phyloP scores from a whole-genome alignment of 1,140 invertebrate species.

The Trinorchestia longiramus region DNA sequence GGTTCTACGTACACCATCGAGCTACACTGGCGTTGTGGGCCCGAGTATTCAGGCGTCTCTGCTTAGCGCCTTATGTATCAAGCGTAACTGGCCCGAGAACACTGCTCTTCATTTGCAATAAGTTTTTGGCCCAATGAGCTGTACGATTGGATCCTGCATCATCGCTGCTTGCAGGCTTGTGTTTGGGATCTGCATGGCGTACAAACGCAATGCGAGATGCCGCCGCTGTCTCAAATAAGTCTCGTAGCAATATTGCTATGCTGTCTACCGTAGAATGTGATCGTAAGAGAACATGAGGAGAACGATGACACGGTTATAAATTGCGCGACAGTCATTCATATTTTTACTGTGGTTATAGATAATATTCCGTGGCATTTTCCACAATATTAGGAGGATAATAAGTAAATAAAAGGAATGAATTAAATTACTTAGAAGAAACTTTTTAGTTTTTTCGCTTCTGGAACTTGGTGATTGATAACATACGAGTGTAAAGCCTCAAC shows the following conservation, averaged over 20 bases:
- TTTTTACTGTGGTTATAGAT: not conserved
- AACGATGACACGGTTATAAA: not conserved
- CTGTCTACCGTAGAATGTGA: not conserved
- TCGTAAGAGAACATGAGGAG: not conserved
- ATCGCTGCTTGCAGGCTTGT: slow-evolving; percentile 27
- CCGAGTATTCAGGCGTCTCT: not conserved
- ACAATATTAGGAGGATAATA: no score
- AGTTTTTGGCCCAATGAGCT: slow-evolving; percentile 45
- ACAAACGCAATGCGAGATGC: not conserved
- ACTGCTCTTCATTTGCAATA: slow-evolving; percentile 54
- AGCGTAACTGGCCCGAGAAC: not conserved
- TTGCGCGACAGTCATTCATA: not conserved
- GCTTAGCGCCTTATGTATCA: not conserved
- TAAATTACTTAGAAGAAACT: no score
- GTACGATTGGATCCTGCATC: slow-evolving; percentile 37
- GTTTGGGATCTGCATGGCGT: not conserved
- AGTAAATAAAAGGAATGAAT: no score
- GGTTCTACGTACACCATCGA: not conserved
- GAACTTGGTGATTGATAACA: no score
- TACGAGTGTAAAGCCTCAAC: no score
- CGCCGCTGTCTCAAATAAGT: not conserved
- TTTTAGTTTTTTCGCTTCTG: no score
- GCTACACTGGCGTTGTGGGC: not conserved
- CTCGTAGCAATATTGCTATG: not conserved
- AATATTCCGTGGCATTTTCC: not conserved